Evolutionary conservation across 2,888 invertebrate species (phyloP).

Genomic region (Shargacucullia verbasci): DNA sequence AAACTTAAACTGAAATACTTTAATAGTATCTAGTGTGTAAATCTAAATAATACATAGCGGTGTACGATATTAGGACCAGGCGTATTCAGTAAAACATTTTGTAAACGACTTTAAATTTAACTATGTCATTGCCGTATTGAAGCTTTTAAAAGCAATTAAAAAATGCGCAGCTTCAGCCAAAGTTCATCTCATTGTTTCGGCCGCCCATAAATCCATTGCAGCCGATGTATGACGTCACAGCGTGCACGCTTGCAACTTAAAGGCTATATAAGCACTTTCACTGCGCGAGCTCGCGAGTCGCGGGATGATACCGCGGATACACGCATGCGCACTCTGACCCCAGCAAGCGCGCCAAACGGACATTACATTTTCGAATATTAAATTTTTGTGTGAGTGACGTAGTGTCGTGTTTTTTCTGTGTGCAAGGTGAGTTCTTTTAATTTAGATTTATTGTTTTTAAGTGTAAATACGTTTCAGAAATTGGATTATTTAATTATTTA

Average conservation of each 20-base stretch:
- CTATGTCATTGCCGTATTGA: slow-evolving; percentile 47
- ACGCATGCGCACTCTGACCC: slow-evolving; percentile 85
- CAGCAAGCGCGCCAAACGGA: slow-evolving; percentile 67
- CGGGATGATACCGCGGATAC: slow-evolving; percentile 71
- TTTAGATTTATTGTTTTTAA: slow-evolving; percentile 2
- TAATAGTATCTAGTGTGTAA: too few relatives aligned
- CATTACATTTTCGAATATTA: slow-evolving; percentile 49
- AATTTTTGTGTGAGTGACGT: slow-evolving; percentile 75
- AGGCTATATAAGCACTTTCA: slow-evolving; percentile 88
- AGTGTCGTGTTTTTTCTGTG: slow-evolving; percentile 76
- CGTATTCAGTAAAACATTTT: too few relatives aligned
- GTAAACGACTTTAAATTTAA: slow-evolving; percentile 12
- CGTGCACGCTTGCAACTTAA: slow-evolving; percentile 72
- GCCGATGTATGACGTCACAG: slow-evolving; percentile 69
- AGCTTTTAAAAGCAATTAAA: slow-evolving; percentile 40
- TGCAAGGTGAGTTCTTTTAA: slow-evolving; percentile 76
- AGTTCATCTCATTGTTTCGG: slow-evolving; percentile 64
- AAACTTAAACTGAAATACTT: too few relatives aligned
- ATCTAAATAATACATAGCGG: too few relatives aligned
- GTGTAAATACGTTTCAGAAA: background rate
- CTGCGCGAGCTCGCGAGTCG: slow-evolving; percentile 80
- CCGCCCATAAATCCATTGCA: slow-evolving; percentile 62
- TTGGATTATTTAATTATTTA: background rate
- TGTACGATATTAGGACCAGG: too few relatives aligned
- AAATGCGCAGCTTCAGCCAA: slow-evolving; percentile 53